A percentile compares a stretch with the other conserved stretches of the same genome.
phyloP scores from a whole-genome alignment of 1,140 invertebrate genomes.

The Drosophila arizonae region DNA sequence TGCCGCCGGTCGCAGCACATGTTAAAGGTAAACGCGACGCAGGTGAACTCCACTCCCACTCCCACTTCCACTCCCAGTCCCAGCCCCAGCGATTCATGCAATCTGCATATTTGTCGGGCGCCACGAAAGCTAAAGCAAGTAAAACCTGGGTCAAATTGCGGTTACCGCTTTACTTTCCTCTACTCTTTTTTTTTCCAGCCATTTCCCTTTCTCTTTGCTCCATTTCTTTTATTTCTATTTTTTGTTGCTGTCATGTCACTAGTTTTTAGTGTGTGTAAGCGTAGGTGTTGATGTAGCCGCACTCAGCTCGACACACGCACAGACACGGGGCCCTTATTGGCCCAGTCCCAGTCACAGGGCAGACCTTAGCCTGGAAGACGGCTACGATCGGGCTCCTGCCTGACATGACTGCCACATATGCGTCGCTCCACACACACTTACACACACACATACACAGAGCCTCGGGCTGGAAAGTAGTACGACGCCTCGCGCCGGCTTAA shows the following conservation, averaged over 20 bases:
- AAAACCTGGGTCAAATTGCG: constrained; percentile 77
- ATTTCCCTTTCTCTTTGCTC: constrained; percentile 10
- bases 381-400: constrained; percentile 24
- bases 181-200: not conserved
- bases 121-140: constrained; percentile 65
- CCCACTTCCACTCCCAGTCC: not conserved
- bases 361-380: constrained; percentile 40
- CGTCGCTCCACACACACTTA: not conserved
- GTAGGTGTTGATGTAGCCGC: constrained; percentile 72
- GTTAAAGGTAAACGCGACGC: constrained; percentile 67
- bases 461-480: constrained; percentile 13
- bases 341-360: constrained; percentile 43
- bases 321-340: constrained; percentile 20
- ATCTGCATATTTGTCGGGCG: constrained; percentile 79
- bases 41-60: constrained; percentile 23
- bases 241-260: constrained; percentile 22
- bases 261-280: constrained; percentile 27
- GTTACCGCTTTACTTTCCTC: constrained; percentile 63
- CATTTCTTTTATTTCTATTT: not conserved
- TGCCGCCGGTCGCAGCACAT: constrained; percentile 56
- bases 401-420: constrained; percentile 52
- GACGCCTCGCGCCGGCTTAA: constrained; percentile 53
- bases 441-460: not conserved
- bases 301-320: constrained; percentile 33
- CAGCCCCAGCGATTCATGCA: constrained; percentile 45